Evolutionary conservation across 2,888 invertebrate species (phyloP).

Genomic region (Zelleria hepariella): DNA sequence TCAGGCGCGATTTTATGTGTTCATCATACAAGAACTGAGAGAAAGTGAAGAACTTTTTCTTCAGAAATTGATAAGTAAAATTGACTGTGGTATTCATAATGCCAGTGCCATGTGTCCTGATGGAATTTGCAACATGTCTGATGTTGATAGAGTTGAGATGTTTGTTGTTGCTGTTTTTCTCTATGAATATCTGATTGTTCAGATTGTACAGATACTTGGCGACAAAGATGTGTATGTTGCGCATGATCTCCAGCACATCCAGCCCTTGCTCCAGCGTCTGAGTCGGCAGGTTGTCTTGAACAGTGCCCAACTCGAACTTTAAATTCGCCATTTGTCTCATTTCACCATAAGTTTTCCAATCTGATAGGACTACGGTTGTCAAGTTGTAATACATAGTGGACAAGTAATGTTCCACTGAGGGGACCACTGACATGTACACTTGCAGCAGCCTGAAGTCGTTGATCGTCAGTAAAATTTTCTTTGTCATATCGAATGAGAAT

Average conservation of each 20-base stretch:
- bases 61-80: conserved; percentile 93
- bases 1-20: conserved; percentile 93
- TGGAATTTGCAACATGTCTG: conserved; percentile 95
- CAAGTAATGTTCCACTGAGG: conserved; percentile 89
- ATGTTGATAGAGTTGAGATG: conserved; percentile 96
- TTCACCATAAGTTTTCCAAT: conserved; percentile 97
- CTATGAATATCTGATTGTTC: conserved; percentile 96
- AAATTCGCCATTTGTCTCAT: conserved; percentile 94
- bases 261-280: conserved; percentile 97
- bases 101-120: conserved; percentile 96
- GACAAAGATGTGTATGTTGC: conserved; percentile 96
- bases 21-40: conserved; percentile 99
- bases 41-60: conserved; percentile 93
- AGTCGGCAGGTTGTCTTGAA: conserved; percentile 95
- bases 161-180: conserved; percentile 91
- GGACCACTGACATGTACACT: conserved; percentile 74
- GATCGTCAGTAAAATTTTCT: conserved; percentile 72
- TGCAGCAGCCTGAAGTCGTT: conserved; percentile 70
- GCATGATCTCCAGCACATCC: conserved; percentile 97
- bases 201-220: conserved; percentile 94
- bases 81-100: conserved; percentile 96
- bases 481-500: conserved; percentile 77
- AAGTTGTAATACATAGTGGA: conserved; percentile 97
- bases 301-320: conserved; percentile 84
- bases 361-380: conserved; percentile 96